Percentiles rank a stretch among this genome's conserved stretches.
Evolutionary conservation across 2,113 vertebrate genomes (phyloP).

Genomic region (Triplophysa dalaica): DNA sequence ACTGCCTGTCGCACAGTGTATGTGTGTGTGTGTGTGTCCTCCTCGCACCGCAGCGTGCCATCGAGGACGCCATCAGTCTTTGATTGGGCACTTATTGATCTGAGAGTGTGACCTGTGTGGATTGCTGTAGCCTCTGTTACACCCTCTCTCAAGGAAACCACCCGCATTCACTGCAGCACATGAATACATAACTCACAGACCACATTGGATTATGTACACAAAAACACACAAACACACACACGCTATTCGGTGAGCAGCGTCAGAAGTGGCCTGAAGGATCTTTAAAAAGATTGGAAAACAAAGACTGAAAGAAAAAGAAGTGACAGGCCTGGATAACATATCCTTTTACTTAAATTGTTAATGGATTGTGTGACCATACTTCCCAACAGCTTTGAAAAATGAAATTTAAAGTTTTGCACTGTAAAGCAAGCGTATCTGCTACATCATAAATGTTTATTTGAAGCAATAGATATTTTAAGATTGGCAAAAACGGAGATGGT

Average conservation of each 20-base stretch:
- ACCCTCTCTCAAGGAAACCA: constrained; percentile 30
- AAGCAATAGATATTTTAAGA: too few relatives aligned
- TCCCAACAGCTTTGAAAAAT: too few relatives aligned
- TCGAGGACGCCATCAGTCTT: constrained; percentile 45
- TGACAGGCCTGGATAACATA: neutral
- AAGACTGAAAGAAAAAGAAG: neutral
- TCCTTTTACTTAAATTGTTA: neutral
- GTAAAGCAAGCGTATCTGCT: too few relatives aligned
- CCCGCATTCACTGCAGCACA: constrained; percentile 28
- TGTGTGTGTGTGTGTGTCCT: constrained; percentile 42
- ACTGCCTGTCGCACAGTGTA: constrained; percentile 19
- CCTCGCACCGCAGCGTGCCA: constrained; percentile 24
- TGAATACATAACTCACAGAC: constrained; percentile 39
- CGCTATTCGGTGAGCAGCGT: neutral
- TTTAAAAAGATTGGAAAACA: constrained; percentile 11
- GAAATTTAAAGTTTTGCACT: too few relatives aligned
- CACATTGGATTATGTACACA: neutral
- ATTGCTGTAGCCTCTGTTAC: constrained; percentile 45
- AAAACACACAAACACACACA: constrained; percentile 17
- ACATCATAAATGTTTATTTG: too few relatives aligned
- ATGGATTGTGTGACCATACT: too few relatives aligned
- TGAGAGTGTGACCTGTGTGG: constrained; percentile 53
- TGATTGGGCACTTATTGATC: constrained; percentile 51
- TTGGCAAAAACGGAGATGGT: too few relatives aligned
- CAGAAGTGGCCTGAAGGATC: neutral